phyloP scores from a whole-genome alignment of 1,140 invertebrate species.

The Zaprionus inermis region DNA sequence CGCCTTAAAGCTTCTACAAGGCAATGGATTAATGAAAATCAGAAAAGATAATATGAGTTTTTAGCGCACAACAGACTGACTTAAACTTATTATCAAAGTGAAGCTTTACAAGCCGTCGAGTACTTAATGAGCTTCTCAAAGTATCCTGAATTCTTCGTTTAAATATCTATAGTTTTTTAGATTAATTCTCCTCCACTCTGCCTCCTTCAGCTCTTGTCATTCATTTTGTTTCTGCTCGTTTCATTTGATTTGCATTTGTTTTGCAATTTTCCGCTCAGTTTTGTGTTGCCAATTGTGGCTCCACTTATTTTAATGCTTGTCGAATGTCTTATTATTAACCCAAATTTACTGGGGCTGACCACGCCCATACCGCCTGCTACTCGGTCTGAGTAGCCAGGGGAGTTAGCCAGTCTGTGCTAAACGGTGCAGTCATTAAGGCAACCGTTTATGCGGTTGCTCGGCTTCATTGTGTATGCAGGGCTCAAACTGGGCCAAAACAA shows the following conservation, averaged over 20 bases:
- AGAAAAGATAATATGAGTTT: neutral
- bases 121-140: too few species aligned
- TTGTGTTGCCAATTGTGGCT: constrained; percentile 28
- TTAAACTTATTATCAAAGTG: too few species aligned
- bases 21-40: too few species aligned
- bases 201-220: neutral
- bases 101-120: too few species aligned
- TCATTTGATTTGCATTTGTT: neutral
- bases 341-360: constrained; percentile 22
- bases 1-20: neutral
- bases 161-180: too few species aligned
- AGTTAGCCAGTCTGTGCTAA: constrained; percentile 8
- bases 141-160: too few species aligned
- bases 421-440: constrained; percentile 47
- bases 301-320: constrained; percentile 62
- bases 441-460: constrained; percentile 46
- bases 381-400: too few species aligned
- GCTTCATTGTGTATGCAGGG: constrained; percentile 61
- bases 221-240: neutral
- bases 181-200: neutral
- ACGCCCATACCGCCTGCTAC: constrained; percentile 19
- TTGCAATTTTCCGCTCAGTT: neutral
- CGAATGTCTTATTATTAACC: constrained; percentile 66
- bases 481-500: constrained; percentile 76
- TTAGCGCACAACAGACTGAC: too few species aligned